These are phyloP conservation scores for Micrasema longulum DNA, from an alignment of 1,140 invertebrate genomes.

Conservation along the genomic window DNA sequence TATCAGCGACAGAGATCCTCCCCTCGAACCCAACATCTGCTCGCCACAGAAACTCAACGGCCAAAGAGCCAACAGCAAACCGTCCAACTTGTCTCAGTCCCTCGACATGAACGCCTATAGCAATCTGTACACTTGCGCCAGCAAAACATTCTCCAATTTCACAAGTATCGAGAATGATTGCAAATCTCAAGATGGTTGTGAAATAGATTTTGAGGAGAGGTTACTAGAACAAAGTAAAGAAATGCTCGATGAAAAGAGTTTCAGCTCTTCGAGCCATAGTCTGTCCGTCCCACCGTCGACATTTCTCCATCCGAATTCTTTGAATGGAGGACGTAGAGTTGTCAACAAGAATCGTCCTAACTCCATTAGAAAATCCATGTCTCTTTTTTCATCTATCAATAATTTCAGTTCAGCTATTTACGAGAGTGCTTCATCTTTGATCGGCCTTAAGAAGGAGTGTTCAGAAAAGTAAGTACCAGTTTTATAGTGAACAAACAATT, in stretches of 20 bases:
- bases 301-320: slow-evolving; percentile 30
- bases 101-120: slow-evolving; percentile 6
- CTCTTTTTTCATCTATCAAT: slow-evolving; percentile 50
- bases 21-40: neutral
- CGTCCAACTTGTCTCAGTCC: neutral
- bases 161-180: slow-evolving; percentile 22
- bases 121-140: slow-evolving; percentile 42
- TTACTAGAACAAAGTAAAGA: slow-evolving; percentile 16
- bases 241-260: slow-evolving; percentile 12
- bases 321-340: slow-evolving; percentile 19
- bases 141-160: slow-evolving; percentile 49
- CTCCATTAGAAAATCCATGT: slow-evolving; percentile 48
- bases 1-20: slow-evolving; percentile 25
- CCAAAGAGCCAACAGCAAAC: slow-evolving; percentile 5
- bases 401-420: slow-evolving; percentile 50
- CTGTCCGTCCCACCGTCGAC: slow-evolving; percentile 40
- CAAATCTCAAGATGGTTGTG: slow-evolving; percentile 1
- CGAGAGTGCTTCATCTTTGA: slow-evolving; percentile 50
- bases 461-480: slow-evolving; percentile 41
- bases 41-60: neutral
- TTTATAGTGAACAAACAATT: too few species aligned
- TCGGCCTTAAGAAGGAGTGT: slow-evolving; percentile 48
- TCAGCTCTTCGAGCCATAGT: slow-evolving; percentile 33
- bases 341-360: slow-evolving; percentile 19
- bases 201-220: slow-evolving; percentile 6